These are phyloP conservation scores for Troides oblongomaculatus DNA, from an alignment of 2,888 invertebrate genomes.

Conservation along the genomic window DNA sequence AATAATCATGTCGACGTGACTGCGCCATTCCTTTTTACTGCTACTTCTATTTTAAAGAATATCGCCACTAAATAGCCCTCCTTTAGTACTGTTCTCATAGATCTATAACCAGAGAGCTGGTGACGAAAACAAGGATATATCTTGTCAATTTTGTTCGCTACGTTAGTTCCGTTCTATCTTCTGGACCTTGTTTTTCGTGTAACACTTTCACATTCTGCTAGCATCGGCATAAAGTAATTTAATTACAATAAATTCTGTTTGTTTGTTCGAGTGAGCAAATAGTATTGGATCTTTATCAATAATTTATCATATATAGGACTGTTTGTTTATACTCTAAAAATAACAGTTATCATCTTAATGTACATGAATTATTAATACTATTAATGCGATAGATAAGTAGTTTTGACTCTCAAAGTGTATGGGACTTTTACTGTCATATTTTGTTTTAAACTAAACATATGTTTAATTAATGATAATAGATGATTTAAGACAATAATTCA, in stretches of 20 bases:
- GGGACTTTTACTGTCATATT: no score
- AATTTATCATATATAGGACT: background rate
- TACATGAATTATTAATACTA: no score
- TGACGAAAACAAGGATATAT: constrained; percentile 16
- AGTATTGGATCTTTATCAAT: background rate
- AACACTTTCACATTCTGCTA: background rate
- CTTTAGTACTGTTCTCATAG: constrained; percentile 1
- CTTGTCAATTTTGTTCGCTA: constrained; percentile 5
- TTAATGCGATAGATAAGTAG: no score
- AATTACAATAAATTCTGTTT: background rate
- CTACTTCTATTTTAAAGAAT: constrained; percentile 7
- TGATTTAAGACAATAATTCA: no score
- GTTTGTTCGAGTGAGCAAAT: background rate
- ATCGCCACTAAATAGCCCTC: constrained; percentile 6
- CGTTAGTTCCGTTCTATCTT: constrained; percentile 7
- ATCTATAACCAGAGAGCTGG: background rate
- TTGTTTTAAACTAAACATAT: background rate
- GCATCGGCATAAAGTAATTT: background rate
- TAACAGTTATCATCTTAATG: no score
- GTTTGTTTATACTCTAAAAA: background rate
- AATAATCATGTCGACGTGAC: constrained; percentile 12
- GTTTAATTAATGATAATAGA: no score
- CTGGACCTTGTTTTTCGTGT: constrained; percentile 1
- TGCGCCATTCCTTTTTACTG: constrained; percentile 3
- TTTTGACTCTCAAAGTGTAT: no score